Evolutionary conservation across 2,113 vertebrate genomes (phyloP).

Genomic region (Morone saxatilis): DNA sequence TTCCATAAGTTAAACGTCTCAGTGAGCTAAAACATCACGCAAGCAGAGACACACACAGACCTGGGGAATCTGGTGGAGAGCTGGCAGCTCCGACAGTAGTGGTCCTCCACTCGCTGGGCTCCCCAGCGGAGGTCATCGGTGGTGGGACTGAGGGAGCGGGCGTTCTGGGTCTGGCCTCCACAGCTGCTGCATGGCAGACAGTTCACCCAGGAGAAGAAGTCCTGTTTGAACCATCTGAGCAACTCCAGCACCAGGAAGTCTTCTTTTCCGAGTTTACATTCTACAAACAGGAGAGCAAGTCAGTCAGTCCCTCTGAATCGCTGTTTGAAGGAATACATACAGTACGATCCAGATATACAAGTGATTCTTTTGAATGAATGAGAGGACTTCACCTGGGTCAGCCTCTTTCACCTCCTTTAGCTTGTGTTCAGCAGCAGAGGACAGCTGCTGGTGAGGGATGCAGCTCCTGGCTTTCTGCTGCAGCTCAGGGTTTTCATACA

Average conservation of each 20-base stretch:
- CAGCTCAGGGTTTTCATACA: constrained; percentile 89
- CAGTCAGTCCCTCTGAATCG: neutral
- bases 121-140: constrained; percentile 91
- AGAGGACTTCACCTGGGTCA: constrained; percentile 88
- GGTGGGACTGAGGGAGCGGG: constrained; percentile 82
- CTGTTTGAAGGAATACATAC: neutral
- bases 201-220: constrained; percentile 96
- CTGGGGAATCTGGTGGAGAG: constrained; percentile 93
- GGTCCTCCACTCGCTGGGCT: constrained; percentile 91
- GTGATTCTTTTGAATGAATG: neutral
- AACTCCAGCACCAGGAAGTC: constrained; percentile 94
- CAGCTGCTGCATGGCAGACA: constrained; percentile 89
- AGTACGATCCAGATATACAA: neutral
- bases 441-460: constrained; percentile 89
- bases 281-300: constrained; percentile 73
- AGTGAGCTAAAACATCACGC: neutral
- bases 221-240: constrained; percentile 94
- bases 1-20: too few species aligned
- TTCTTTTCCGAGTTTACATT: constrained; percentile 84
- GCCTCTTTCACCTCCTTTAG: constrained; percentile 83
- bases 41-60: constrained; percentile 70
- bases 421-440: constrained; percentile 84
- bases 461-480: constrained; percentile 88
- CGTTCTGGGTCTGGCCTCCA: constrained; percentile 85
- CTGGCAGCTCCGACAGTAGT: constrained; percentile 89